phyloP scores from a whole-genome alignment of 2,888 invertebrate species.

The Arctia plantaginis region DNA sequence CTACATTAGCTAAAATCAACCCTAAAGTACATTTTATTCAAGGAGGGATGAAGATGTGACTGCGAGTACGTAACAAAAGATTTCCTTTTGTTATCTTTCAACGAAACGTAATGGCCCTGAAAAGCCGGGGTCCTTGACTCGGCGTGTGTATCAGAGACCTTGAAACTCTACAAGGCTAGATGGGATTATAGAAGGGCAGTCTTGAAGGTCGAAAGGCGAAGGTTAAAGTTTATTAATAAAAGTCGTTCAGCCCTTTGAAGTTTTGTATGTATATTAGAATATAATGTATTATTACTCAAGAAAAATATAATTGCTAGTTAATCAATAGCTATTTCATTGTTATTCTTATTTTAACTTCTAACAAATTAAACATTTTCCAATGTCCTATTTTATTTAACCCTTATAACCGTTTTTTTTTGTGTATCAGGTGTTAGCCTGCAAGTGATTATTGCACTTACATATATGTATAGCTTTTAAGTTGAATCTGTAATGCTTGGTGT shows the following conservation, averaged over 20 bases:
- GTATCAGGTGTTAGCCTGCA: too few relatives aligned
- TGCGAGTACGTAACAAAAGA: constrained; percentile 11
- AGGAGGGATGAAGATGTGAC: neutral
- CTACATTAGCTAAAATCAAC: constrained; percentile 11
- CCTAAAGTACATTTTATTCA: neutral
- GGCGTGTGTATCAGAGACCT: constrained; percentile 39
- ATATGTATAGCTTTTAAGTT: too few relatives aligned
- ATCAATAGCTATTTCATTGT: too few relatives aligned
- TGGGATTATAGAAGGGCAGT: constrained; percentile 25
- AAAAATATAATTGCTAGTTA: too few relatives aligned
- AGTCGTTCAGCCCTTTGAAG: neutral
- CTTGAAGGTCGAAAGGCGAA: constrained; percentile 9
- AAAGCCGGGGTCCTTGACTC: constrained; percentile 38
- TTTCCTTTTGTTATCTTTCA: constrained; percentile 23
- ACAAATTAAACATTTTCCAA: too few relatives aligned
- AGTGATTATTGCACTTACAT: too few relatives aligned
- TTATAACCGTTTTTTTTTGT: too few relatives aligned
- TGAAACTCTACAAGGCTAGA: constrained; percentile 33
- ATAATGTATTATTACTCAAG: neutral
- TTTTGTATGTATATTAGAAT: neutral
- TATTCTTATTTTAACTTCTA: too few relatives aligned
- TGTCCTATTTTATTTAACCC: too few relatives aligned
- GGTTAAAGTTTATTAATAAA: constrained; percentile 16
- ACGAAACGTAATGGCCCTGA: constrained; percentile 27
- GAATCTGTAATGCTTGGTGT: too few relatives aligned